Base-by-base conservation (phyloP, 2,797 vertebrate genomes). In the Botia kubotai region DNA sequence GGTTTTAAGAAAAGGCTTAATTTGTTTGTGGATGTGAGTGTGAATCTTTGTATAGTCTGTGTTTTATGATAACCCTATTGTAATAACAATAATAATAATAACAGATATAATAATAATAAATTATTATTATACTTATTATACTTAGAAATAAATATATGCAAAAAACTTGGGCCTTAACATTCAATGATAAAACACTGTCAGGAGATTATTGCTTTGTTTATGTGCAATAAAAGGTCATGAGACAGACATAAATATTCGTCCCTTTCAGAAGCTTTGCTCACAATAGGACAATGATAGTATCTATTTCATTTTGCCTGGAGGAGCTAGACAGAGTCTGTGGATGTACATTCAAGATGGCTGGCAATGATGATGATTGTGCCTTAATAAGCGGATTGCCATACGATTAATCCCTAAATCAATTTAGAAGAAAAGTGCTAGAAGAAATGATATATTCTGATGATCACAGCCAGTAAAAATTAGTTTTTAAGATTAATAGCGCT, bases 1-100 rank as follows among this genome's bases (percentile, higher is more conserved):
- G 50, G 50, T 79, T 87, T 85, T 75, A 69, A 87, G 88, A 90
- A 26, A 1, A 6, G 79, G 77, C 77, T 84, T 70, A 86, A 85
- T 89, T 82, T 69, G 82, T 87, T 86, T 67, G 26, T 75, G 12
- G 67, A 81, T 86, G 83, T 69, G 58, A 14, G 73, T 85, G 83
- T 84, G 86, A 84, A 88, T 33, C 63, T 72, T 85, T 83, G 43
- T 46, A 23, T 19, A 6, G 12, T 60, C 2, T 50, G 13, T 33
- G 48, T 33, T 65, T 10, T 21, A 11, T 19, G 57, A 60, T 23
- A 60, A 11, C 62, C n/a, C 16, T 65, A 17, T 16, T 65, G 7
- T 87, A 85, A 87, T 89, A 86, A 17, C n/a, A 72, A 17, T 17
- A 16, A 53, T 4, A 52, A 17, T 6, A 39, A 33, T 33, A 33